Percentiles rank a stretch among this genome's conserved stretches.
Evolutionary conservation across 2,888 invertebrate species (phyloP).

Genomic region (Ormyrus thymus): DNA sequence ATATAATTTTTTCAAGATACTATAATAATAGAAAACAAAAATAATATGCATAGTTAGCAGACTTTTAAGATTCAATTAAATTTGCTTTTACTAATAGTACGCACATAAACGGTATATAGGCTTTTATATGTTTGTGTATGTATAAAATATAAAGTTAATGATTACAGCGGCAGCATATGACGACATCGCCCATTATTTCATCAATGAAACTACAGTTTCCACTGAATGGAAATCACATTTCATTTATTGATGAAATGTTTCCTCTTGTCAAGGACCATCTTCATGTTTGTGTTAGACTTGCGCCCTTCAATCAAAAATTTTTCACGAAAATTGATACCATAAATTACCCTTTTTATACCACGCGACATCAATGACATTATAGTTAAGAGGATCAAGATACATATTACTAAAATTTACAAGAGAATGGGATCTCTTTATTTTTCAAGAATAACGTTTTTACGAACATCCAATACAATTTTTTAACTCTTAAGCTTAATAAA

Average conservation of each 20-base stretch:
- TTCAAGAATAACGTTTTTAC: conserved; percentile 20
- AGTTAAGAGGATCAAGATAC: conserved; percentile 18
- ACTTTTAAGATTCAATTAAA: conserved; percentile 24
- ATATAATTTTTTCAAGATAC: conserved; percentile 22
- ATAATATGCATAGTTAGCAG: conserved; percentile 5
- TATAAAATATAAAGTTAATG: conserved; percentile 54
- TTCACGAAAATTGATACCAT: conserved; percentile 25
- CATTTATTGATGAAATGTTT: conserved; percentile 41
- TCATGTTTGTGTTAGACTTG: neutral
- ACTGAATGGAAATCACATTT: conserved; percentile 38
- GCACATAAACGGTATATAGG: conserved; percentile 24
- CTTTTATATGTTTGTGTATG: conserved; percentile 17
- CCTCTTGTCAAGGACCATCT: conserved; percentile 14
- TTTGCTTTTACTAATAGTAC: conserved; percentile 43
- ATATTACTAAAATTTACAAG: conserved; percentile 35
- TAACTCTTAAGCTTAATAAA: conserved; percentile 9
- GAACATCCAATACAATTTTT: conserved; percentile 25
- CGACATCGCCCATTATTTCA: conserved; percentile 44
- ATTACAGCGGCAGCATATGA: conserved; percentile 51
- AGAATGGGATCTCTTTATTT: conserved; percentile 36
- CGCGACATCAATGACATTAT: conserved; percentile 38
- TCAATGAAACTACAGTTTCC: conserved; percentile 44
- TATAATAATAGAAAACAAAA: conserved; percentile 1
- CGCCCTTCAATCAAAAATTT: conserved; percentile 2
- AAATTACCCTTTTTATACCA: conserved; percentile 24